phyloP scores from a whole-genome alignment of 2,797 vertebrate genomes.

The Periophthalmus magnuspinnatus region DNA sequence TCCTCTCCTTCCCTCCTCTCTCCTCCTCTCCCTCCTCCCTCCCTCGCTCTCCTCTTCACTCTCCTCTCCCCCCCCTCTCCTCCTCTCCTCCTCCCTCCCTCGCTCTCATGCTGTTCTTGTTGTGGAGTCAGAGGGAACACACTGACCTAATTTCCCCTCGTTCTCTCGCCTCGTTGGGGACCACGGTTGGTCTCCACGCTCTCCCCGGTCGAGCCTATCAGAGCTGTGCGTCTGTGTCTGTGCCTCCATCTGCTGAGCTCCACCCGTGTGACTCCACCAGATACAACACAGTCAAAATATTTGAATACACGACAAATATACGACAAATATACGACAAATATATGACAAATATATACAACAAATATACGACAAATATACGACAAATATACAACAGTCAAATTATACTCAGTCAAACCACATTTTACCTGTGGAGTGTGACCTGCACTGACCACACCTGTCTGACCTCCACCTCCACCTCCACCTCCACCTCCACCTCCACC shows the following conservation, averaged over 20 bases:
- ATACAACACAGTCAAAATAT: slow-evolving; percentile 35
- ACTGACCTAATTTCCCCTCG: slow-evolving; percentile 79
- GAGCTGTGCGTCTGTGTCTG: slow-evolving; percentile 53
- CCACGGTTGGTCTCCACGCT: slow-evolving; percentile 69
- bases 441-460: too few species aligned
- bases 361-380: too few species aligned
- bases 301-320: too few species aligned
- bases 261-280: slow-evolving; percentile 21
- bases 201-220: slow-evolving; percentile 66
- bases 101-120: slow-evolving; percentile 56
- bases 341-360: too few species aligned
- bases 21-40: not conserved
- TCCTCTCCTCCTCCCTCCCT: not conserved
- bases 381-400: too few species aligned
- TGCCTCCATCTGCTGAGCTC: slow-evolving; percentile 64
- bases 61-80: not conserved
- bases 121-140: slow-evolving; percentile 73
- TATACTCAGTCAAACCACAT: too few species aligned
- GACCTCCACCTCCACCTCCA: too few species aligned
- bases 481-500: too few species aligned
- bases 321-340: too few species aligned
- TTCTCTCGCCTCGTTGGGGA: slow-evolving; percentile 75
- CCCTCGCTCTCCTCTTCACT: not conserved
- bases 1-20: too few species aligned
- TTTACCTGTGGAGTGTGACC: too few species aligned